phyloP scores from a whole-genome alignment of 2,113 vertebrate species.

The Agapornis roseicollis region DNA sequence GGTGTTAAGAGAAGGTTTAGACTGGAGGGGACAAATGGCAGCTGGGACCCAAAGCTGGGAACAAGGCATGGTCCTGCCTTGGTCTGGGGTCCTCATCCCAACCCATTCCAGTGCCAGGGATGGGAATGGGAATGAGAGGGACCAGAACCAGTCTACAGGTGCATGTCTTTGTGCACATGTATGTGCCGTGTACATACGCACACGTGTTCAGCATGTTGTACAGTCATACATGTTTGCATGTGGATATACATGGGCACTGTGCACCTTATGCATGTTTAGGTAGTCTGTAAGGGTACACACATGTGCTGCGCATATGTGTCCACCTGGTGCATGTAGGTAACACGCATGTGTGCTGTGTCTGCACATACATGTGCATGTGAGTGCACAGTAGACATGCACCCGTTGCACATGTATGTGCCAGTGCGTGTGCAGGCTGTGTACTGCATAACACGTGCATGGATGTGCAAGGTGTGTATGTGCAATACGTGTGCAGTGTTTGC shows the following conservation, averaged over 20 bases:
- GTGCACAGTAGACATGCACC: not conserved
- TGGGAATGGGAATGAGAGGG: not conserved
- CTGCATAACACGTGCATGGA: not conserved
- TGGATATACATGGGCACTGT: not conserved
- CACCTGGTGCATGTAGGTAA: too few relatives aligned
- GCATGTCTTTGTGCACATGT: not conserved
- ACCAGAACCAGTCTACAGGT: not conserved
- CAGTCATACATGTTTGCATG: not conserved
- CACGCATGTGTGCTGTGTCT: not conserved
- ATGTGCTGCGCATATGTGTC: not conserved
- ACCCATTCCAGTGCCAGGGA: not conserved
- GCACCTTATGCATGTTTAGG: not conserved
- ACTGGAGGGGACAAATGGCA: not conserved
- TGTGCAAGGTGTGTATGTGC: not conserved
- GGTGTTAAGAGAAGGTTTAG: not conserved
- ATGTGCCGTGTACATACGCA: not conserved
- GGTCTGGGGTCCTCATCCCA: not conserved
- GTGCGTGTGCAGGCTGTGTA: not conserved
- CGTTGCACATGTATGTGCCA: not conserved
- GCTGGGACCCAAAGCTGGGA: fast-evolving
- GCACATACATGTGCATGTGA: not conserved
- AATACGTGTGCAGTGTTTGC: not conserved
- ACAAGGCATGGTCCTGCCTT: not conserved
- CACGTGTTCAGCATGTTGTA: not conserved
- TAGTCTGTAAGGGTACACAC: not conserved